These are phyloP conservation scores for Atethmia centrago DNA, from an alignment of 2,888 invertebrate genomes.

Conservation along the genomic window DNA sequence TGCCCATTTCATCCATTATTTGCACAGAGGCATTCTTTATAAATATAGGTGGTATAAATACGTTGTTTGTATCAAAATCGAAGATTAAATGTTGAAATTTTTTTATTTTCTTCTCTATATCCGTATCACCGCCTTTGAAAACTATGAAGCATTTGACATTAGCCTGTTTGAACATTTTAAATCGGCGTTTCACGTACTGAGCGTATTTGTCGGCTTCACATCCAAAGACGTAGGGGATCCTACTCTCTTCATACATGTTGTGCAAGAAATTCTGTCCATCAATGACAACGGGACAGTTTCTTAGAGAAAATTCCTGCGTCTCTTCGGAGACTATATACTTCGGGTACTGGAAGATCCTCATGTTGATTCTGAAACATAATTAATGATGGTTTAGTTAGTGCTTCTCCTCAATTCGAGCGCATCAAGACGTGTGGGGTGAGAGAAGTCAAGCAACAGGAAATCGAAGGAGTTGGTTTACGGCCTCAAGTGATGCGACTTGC, in stretches of 20 bases:
- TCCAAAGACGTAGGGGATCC: slow-evolving; percentile 64
- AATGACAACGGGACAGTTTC: slow-evolving; percentile 70
- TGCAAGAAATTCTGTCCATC: slow-evolving; percentile 74
- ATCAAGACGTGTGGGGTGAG: no score
- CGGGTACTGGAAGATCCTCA: slow-evolving; percentile 38
- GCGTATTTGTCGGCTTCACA: slow-evolving; percentile 72
- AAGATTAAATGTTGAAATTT: slow-evolving; percentile 4
- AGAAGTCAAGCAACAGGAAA: background rate
- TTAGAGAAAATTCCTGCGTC: slow-evolving; percentile 43
- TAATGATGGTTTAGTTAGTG: slow-evolving; percentile 5
- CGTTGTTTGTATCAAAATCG: slow-evolving; percentile 6
- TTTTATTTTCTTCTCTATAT: slow-evolving; percentile 53
- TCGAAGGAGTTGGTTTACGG: background rate
- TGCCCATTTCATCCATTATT: slow-evolving; percentile 70
- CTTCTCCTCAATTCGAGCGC: background rate
- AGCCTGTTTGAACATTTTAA: slow-evolving; percentile 69
- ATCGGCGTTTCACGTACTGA: slow-evolving; percentile 57
- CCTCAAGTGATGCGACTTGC: background rate
- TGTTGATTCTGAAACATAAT: slow-evolving; percentile 50
- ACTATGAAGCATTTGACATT: slow-evolving; percentile 73
- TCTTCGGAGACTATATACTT: slow-evolving; percentile 4
- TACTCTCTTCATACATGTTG: slow-evolving; percentile 59
- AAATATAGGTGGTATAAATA: slow-evolving; percentile 63
- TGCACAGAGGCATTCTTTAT: slow-evolving; percentile 66
- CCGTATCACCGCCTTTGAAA: slow-evolving; percentile 72